These are phyloP conservation scores for Rhea americana DNA, from an alignment of 2,113 vertebrate species.

Conservation along the genomic window DNA sequence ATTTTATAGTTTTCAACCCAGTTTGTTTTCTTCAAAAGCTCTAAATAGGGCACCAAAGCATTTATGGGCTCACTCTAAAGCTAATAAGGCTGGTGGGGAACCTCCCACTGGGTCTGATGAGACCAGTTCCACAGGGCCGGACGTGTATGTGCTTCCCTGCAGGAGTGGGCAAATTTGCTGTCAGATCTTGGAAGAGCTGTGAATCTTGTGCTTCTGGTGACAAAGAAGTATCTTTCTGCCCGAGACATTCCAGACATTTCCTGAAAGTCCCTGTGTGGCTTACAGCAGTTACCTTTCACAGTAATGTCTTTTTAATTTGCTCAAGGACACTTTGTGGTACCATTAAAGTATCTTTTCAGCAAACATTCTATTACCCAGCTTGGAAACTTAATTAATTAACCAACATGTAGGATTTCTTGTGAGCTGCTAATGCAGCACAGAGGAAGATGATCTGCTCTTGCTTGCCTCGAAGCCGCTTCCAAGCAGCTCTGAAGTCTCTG, in stretches of 20 bases:
- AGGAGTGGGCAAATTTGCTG: neutral
- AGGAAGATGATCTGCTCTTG: neutral
- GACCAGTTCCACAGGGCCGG: neutral
- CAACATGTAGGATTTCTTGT: neutral
- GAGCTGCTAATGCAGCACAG: neutral
- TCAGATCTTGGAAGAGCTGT: neutral
- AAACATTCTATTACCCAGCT: conserved; percentile 18
- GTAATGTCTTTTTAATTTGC: neutral
- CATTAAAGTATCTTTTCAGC: conserved; percentile 16
- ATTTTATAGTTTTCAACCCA: neutral
- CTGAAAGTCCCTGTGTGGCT: neutral
- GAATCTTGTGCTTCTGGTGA: neutral
- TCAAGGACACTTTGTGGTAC: conserved; percentile 5
- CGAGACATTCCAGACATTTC: neutral
- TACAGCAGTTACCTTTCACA: conserved; percentile 15
- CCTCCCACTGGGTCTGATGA: neutral
- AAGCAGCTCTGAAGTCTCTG: neutral
- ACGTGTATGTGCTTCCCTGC: neutral
- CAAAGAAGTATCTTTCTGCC: neutral
- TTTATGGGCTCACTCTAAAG: neutral
- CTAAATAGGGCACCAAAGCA: neutral
- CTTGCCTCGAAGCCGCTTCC: neutral
- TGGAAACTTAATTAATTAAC: conserved; percentile 38
- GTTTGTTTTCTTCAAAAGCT: neutral
- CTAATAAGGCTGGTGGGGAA: neutral